These are phyloP conservation scores for Drosophila fungiperda DNA, from an alignment of 2,888 invertebrate species.

Conservation along the genomic window DNA sequence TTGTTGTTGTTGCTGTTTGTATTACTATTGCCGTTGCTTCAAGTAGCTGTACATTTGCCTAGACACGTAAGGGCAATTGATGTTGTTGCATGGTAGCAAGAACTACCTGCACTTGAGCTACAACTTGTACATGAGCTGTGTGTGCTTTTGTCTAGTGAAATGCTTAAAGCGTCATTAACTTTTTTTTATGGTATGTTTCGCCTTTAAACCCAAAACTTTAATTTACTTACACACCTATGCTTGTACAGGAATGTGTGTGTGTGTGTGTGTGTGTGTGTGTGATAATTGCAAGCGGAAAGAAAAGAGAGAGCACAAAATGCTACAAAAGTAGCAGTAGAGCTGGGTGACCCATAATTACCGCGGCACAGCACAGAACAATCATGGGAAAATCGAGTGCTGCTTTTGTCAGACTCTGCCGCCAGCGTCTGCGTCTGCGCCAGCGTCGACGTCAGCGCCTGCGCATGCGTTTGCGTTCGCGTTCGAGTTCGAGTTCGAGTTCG, in stretches of 20 bases:
- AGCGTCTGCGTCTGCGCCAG: conserved; percentile 5
- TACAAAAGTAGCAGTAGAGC: conserved; percentile 34
- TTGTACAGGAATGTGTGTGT: neutral
- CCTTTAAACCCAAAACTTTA: conserved; percentile 58
- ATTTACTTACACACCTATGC: conserved; percentile 41
- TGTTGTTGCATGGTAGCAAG: conserved; percentile 15
- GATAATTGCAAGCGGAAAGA: conserved; percentile 68
- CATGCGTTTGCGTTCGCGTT: no score
- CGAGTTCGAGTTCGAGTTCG: neutral
- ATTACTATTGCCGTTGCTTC: conserved; percentile 2
- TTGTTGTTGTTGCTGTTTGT: neutral
- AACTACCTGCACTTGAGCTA: conserved; percentile 64
- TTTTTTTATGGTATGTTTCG: conserved; percentile 57
- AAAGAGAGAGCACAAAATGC: conserved; percentile 42
- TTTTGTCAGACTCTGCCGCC: neutral
- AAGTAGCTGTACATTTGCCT: conserved; percentile 69
- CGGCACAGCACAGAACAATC: conserved; percentile 69
- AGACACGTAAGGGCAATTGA: conserved; percentile 22
- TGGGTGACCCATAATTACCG: conserved; percentile 80
- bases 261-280: conserved; percentile 47
- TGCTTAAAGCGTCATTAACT: conserved; percentile 77
- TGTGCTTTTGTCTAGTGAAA: conserved; percentile 72
- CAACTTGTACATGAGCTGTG: conserved; percentile 41
- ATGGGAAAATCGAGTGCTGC: conserved; percentile 69
- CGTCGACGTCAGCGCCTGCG: neutral